Conservation (phyloP, 1,140 invertebrate genomes). For the Pantala flavescens region DNA sequence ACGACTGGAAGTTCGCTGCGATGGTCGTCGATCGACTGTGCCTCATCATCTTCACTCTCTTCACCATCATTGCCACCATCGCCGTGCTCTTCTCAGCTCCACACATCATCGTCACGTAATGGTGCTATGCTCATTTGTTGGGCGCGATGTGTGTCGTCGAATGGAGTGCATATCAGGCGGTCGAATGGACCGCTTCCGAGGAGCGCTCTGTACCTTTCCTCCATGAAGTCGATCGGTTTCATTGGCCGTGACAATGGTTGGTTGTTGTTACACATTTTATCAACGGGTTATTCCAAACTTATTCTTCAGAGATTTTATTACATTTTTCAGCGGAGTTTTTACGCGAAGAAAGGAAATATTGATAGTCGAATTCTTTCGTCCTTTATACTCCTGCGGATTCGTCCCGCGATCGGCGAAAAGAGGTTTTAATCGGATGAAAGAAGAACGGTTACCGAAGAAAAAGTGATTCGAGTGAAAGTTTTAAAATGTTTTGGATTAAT, state of each 20-base stretch:
- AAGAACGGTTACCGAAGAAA: background rate
- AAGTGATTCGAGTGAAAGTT: slow-evolving; percentile 9
- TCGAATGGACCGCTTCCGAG: no score
- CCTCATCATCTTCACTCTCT: slow-evolving; percentile 91
- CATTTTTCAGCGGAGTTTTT: slow-evolving; percentile 6
- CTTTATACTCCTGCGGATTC: background rate
- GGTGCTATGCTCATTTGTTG: background rate
- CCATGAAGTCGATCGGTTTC: background rate
- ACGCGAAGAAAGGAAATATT: background rate
- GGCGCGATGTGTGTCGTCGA: background rate
- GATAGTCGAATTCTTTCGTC: background rate
- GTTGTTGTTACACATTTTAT: slow-evolving; percentile 10
- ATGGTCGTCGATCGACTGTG: slow-evolving; percentile 98
- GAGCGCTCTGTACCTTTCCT: background rate
- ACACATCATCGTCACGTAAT: slow-evolving; percentile 70
- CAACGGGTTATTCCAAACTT: slow-evolving; percentile 3
- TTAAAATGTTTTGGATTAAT: slow-evolving; percentile 5
- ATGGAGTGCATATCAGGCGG: background rate
- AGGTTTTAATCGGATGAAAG: background rate
- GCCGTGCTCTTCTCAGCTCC: slow-evolving; percentile 87
- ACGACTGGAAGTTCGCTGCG: slow-evolving; percentile 98
- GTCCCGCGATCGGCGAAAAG: background rate
- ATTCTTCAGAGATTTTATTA: slow-evolving; percentile 11
- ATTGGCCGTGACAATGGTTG: background rate
- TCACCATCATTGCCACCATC: slow-evolving; percentile 91